Evolutionary conservation across 2,113 vertebrate genomes (phyloP), one percentile per base, ranked within the genome.

Genomic region (Narcine bancroftii): DNA sequence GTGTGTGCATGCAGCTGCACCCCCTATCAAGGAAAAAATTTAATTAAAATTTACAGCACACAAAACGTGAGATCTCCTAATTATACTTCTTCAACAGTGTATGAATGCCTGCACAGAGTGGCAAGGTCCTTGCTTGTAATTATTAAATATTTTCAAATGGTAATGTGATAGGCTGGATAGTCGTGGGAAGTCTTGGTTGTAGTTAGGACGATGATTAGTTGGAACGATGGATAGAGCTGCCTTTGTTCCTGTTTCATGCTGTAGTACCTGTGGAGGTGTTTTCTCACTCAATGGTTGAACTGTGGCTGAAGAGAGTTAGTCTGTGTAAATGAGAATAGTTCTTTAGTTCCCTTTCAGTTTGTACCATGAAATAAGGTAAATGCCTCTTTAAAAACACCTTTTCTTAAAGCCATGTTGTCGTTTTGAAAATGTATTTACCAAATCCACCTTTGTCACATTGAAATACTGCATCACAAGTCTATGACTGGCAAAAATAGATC

Each of bases 121-220:
- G 53, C 21, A 45, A 39, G 39, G 53, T 36, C 13, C 6, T 69
- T 91, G 87, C 56, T 91, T 66, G 87, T 91, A 91, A 91, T 91
- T 91, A 91, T 91, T 65, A 45, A 91, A 91, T 69, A 91, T 69
- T 45, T 91, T 66, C 21, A 69, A 63, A 33, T 45, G 87, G 87
- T 91, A 91, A 91, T 69, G 39, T 45, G 87, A 87, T 69, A 69
- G 36, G 36, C 87, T 66, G 63, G 63, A 91, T 65, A 91, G 63
- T 66, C 63, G 63, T 91, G 87, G 36, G 63, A 91, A 89, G 87
- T 89, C 39, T 39, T 65, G 39, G 24, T 91, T 91, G 60, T 45
- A 91, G 60, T 69, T 24, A 91, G n/a, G 87, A 63, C n/a, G 6
- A 21, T 69, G 87, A 91, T 69, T 66, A 91, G 63, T 66, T 2